These are phyloP conservation scores for Apostichopus californicus DNA, from an alignment of 35 echinoderm and acorn worm species.

Conservation along the genomic window DNA sequence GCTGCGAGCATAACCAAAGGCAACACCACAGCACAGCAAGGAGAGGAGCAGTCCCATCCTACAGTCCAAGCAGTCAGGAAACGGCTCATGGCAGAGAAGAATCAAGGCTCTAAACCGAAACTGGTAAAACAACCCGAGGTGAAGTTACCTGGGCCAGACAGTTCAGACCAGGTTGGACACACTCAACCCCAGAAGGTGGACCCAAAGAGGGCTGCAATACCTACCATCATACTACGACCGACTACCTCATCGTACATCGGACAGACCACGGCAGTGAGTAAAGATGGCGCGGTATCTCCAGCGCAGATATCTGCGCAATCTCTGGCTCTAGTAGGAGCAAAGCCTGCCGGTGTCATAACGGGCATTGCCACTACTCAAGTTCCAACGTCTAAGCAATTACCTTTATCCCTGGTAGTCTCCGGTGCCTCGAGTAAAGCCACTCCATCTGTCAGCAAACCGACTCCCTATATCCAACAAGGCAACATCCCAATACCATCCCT, in stretches of 20 bases:
- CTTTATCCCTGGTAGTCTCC: conserved; percentile 50
- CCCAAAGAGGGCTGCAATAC: conserved; percentile 1
- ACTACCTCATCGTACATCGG: conserved; percentile 6
- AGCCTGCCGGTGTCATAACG: conserved; percentile 23
- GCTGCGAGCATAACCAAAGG: conserved; percentile 53
- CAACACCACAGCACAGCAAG: neutral
- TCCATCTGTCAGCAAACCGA: neutral
- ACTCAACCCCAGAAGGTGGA: neutral
- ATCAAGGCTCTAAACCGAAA: neutral
- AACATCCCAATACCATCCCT: conserved; percentile 24
- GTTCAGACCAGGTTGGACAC: neutral
- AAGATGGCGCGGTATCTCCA: neutral
- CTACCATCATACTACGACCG: conserved; percentile 42
- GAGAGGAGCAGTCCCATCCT: conserved; percentile 53
- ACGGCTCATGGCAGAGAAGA: conserved; percentile 42
- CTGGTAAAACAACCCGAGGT: conserved; percentile 3
- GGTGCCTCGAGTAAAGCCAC: neutral
- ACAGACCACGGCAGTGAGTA: neutral
- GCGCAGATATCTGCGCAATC: conserved; percentile 16
- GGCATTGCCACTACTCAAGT: neutral
- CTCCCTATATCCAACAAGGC: conserved; percentile 3
- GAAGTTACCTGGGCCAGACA: conserved; percentile 2
- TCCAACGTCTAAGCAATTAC: conserved; percentile 5
- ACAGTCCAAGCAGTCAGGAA: conserved; percentile 51
- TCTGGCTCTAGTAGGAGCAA: conserved; percentile 3